Evolutionary conservation across 2,888 invertebrate genomes (phyloP), one percentile per base, ranked within the genome.

Genomic region (Bimastos eiseni): DNA sequence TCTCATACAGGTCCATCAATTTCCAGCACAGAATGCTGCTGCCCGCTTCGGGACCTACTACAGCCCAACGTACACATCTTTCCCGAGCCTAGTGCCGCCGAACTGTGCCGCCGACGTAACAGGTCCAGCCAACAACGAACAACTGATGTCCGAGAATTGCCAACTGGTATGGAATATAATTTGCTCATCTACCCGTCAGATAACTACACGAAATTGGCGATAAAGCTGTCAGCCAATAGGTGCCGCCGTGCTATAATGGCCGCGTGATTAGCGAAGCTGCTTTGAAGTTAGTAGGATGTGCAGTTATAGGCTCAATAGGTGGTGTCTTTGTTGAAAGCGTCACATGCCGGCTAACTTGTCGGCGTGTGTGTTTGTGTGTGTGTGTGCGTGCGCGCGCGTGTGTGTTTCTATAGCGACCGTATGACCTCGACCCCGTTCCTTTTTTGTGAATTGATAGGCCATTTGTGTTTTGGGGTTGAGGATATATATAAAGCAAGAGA

Each of bases 51-150:
- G 86, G 19, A 86, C 86, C 17, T 86, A 86, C 86, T 86, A 86
- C 86, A 86, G 86, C 36, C 86, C 86, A 86, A 86, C 86, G 19
- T 86, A 86, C 86, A 86, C 86, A 86, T 86, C 86, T 36, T 86
- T n/a, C 11, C 86, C 86, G 86, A 36, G 86, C 86, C 36, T 86
- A 13, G 36, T 86, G 30, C 86, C 37, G 86, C 30, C 6, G 41
- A 41, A 6, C 41, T 41, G 84, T 33, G 8, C 15, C 33, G 83
- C 8, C 17, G 33, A 4, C 1, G 89, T n/a, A 3, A 33, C 89
- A 2, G 38, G 89, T 19, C n/a, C 33, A 4, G 19, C 21, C 19
- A 0, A n/a, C n/a, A 41, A 30, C 41, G 17, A 17, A 41, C 41
- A 89, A 41, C 15, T 89, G 44, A 44, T 70, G 70, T n/a, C n/a